Percentiles rank a stretch among this genome's conserved stretches.
phyloP scores from a whole-genome alignment of 1,140 invertebrate species.

The Drosophila equinoxialis region DNA sequence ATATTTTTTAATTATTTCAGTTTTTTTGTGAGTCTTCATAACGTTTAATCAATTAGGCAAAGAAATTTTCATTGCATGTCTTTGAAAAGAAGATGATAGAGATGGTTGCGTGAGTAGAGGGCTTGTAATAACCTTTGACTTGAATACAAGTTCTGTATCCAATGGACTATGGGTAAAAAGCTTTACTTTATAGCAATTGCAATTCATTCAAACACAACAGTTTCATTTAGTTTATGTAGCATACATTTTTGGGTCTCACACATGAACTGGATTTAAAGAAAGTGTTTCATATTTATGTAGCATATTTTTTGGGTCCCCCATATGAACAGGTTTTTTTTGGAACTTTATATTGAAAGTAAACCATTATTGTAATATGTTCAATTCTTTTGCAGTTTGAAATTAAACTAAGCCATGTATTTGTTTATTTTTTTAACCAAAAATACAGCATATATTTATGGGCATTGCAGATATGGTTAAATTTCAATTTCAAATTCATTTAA shows the following conservation, averaged over 20 bases:
- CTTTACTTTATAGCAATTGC: no score
- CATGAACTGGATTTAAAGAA: no score
- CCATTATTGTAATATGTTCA: no score
- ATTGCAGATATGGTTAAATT: neutral
- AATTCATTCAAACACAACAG: no score
- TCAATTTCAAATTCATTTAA: neutral
- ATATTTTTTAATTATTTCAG: slow-evolving; percentile 53
- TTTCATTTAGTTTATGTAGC: slow-evolving; percentile 38
- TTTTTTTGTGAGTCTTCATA: slow-evolving; percentile 12
- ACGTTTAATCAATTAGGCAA: slow-evolving; percentile 52
- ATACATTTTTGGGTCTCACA: slow-evolving; percentile 18
- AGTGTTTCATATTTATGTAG: slow-evolving; percentile 36
- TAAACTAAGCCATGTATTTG: no score
- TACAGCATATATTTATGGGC: slow-evolving; percentile 34
- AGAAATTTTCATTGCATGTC: neutral
- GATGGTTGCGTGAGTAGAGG: neutral
- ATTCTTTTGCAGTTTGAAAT: no score
- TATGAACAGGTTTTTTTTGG: no score
- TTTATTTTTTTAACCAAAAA: no score
- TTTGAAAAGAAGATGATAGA: slow-evolving; percentile 13
- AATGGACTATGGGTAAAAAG: no score
- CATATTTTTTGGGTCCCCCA: slow-evolving; percentile 34
- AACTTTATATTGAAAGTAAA: no score
- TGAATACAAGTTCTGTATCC: slow-evolving; percentile 29
- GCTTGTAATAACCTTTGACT: neutral